Evolutionary conservation across 2,888 invertebrate species (phyloP).

Genomic region (Ophion costatus): DNA sequence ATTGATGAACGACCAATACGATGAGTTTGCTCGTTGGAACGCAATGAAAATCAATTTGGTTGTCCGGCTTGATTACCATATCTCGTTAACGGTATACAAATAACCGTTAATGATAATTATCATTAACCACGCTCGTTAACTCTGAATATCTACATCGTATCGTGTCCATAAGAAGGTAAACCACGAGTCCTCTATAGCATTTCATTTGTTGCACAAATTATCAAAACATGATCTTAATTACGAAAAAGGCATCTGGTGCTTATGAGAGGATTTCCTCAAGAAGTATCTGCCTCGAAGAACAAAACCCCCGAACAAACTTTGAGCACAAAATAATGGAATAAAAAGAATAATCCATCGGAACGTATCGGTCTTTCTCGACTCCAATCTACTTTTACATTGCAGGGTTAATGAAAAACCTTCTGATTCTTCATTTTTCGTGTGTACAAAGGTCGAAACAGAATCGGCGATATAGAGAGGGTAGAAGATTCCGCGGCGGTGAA

Average conservation of each 20-base stretch:
- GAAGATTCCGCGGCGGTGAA: constrained; percentile 29
- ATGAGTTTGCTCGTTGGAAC: neutral
- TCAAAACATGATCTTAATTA: neutral
- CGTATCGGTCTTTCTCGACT: neutral
- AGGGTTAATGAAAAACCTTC: constrained; percentile 72
- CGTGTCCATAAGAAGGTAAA: neutral
- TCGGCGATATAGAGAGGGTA: constrained; percentile 6
- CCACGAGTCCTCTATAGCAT: neutral
- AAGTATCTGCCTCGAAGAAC: neutral
- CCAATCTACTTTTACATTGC: neutral
- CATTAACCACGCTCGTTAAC: neutral
- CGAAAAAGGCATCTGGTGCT: neutral
- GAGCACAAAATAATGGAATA: constrained; percentile 16
- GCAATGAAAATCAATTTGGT: neutral
- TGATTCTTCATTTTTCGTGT: constrained; percentile 32
- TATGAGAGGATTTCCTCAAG: neutral
- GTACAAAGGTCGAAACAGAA: constrained; percentile 13
- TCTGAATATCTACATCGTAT: neutral
- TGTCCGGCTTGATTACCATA: neutral
- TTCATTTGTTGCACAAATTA: neutral
- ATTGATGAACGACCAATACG: neutral
- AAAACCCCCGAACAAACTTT: neutral
- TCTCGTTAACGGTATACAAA: neutral
- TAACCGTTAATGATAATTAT: neutral
- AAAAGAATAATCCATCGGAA: constrained; percentile 3